Evolutionary conservation across 2,797 vertebrate genomes (phyloP).

Genomic region (Notoglanidium macrostoma): DNA sequence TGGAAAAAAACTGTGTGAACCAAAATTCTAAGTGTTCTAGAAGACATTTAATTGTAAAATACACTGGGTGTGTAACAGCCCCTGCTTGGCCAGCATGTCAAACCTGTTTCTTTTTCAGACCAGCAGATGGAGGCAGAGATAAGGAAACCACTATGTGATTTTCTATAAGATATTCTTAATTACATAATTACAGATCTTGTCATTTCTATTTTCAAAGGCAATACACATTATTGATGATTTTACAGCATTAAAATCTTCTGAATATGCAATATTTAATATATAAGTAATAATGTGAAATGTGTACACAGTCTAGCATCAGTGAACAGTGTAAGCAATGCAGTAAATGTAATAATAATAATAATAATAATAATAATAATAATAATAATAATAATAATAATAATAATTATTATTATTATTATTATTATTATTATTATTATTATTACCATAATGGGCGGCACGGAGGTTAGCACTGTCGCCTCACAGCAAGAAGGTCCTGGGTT

Average conservation of each 20-base stretch:
- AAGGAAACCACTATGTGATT: background rate
- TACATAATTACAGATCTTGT: background rate
- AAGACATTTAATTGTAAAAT: background rate
- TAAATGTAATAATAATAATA: too few relatives aligned
- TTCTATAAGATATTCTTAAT: background rate
- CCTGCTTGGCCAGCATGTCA: background rate
- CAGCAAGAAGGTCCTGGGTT: too few relatives aligned
- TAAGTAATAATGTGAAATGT: background rate
- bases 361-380: too few relatives aligned
- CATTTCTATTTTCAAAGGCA: background rate
- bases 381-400: too few relatives aligned
- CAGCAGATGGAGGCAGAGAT: constrained; percentile 35
- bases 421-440: too few relatives aligned
- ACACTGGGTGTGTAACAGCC: background rate
- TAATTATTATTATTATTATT: too few relatives aligned
- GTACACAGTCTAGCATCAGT: background rate
- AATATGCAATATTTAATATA: background rate
- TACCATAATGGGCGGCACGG: too few relatives aligned
- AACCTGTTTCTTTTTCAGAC: background rate
- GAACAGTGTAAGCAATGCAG: background rate
- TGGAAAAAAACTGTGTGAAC: background rate
- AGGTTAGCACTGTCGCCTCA: too few relatives aligned
- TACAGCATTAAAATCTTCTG: background rate
- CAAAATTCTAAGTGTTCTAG: background rate
- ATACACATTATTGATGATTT: background rate